phyloP scores from a whole-genome alignment of 2,888 invertebrate genomes.

The Ichneumon xanthorius region DNA sequence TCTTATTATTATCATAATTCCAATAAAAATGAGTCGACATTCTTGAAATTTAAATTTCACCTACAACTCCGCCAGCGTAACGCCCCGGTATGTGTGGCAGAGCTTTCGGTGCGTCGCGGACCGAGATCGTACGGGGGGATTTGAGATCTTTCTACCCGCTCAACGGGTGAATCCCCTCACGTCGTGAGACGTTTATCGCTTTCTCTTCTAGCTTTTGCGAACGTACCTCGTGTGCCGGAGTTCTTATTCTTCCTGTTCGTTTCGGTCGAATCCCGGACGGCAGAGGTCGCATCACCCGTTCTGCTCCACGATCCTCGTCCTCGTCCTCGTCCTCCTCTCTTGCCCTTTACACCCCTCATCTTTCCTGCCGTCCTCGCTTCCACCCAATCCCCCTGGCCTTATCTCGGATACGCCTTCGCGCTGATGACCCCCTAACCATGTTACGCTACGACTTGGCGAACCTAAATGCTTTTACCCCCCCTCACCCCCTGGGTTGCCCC shows the following conservation, averaged over 20 bases:
- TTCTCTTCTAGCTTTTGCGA: conserved; percentile 46
- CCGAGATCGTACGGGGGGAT: conserved; percentile 33
- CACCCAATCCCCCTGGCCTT: conserved; percentile 66
- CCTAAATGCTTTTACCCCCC: conserved; percentile 76
- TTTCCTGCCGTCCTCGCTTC: conserved; percentile 46
- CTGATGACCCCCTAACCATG: conserved; percentile 78
- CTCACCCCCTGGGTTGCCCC: conserved; percentile 55
- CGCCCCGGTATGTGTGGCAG: not conserved
- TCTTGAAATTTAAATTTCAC: not conserved
- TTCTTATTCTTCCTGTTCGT: conserved; percentile 17
- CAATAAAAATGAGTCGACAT: not conserved
- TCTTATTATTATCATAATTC: not conserved
- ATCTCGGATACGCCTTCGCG: conserved; percentile 74
- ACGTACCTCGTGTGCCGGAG: conserved; percentile 16
- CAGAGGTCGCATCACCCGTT: conserved; percentile 58
- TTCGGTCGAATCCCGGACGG: conserved; percentile 37
- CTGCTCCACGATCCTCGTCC: conserved; percentile 57
- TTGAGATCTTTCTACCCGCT: conserved; percentile 49
- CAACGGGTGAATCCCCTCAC: conserved; percentile 44
- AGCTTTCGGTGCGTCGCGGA: not conserved
- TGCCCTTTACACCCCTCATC: conserved; percentile 58
- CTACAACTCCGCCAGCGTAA: not conserved
- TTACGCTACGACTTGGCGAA: conserved; percentile 77
- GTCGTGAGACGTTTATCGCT: conserved; percentile 61
- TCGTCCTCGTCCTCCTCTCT: conserved; percentile 65